Evolutionary conservation across 2,888 invertebrate species (phyloP), one percentile per base, ranked within the genome.

Genomic region (Eupithecia dodoneata): DNA sequence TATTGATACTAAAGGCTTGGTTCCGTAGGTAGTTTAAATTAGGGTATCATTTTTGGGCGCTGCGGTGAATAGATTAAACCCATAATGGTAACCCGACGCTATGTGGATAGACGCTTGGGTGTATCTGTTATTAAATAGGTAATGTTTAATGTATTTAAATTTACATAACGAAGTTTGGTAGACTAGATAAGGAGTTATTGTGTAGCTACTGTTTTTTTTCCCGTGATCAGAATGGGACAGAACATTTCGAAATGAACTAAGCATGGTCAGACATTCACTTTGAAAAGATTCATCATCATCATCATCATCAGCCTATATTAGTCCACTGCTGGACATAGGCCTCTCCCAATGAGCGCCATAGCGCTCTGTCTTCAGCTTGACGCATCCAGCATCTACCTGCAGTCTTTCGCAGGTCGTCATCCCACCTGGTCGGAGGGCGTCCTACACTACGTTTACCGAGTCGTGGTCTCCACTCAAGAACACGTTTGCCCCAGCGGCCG

Each of bases 41-140:
- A 74, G 76, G 76, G 74, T 76, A 74, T 74, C 66, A 74, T 77
- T 77, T 77, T 77, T 77, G 71, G 76, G 66, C n/a, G 44, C 49
- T 71, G 71, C 15, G 73, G 76, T 76, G 73, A 76, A 76, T 76
- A 74, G 76, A 76, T 76, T 76, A 76, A 71, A 55, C 71, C 71
- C 73, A 73, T 76, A 73, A 55, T 4, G 76, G 72, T 49, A 18
- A 15, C 76, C 73, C 42, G 3, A 63, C 55, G 67, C 18, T 75
- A 75, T 75, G 18, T 59, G 59, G 18, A 59, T 59, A 18, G 63
- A 63, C 45, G 18, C 18, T 49, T 70, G 30, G 70, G 47, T 47
- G 44, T 66, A 42, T 66, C 69, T 45, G 42, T 70, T 47, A 47
- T 70, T 70, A 70, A 30, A 30, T 30, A 30, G 12, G 47, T 70